A percentile compares a stretch with the other conserved stretches of the same genome.
Conservation (phyloP, 2,113 vertebrate species). For the Egretta garzetta region DNA sequence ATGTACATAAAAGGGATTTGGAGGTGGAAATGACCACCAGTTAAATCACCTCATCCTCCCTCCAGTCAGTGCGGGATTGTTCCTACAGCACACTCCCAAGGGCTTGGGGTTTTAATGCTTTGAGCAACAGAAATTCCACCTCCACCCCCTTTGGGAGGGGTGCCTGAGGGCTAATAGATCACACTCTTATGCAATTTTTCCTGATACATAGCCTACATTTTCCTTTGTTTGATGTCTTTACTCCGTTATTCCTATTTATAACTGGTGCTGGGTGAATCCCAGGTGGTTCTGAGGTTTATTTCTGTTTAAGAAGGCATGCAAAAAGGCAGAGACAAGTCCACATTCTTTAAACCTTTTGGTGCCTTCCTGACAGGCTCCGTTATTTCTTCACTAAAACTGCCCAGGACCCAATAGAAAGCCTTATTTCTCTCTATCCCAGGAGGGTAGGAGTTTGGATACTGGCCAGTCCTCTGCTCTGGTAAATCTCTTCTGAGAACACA, state of each 20-base stretch:
- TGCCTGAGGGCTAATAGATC: conserved; percentile 11
- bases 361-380: not conserved
- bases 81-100: not conserved
- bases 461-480: not conserved
- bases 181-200: conserved; percentile 36
- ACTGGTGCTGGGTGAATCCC: conserved; percentile 31
- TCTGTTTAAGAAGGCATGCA: conserved; percentile 42
- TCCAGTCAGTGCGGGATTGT: not conserved
- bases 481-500: not conserved
- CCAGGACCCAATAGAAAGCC: not conserved
- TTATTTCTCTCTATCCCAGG: not conserved
- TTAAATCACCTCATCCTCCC: conserved; percentile 38
- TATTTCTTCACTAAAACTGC: not conserved
- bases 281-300: conserved; percentile 47
- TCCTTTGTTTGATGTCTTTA: conserved; percentile 49
- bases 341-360: conserved; percentile 13
- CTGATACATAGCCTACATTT: conserved; percentile 58
- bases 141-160: conserved; percentile 9
- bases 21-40: conserved; percentile 57
- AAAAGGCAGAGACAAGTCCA: not conserved
- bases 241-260: conserved; percentile 9
- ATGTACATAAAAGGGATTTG: conserved; percentile 22
- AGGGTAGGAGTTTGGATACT: not conserved
- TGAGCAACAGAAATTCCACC: conserved; percentile 44
- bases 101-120: conserved; percentile 7